Base-by-base conservation (phyloP, 2,113 vertebrate genomes). In the Lophura nycthemera region DNA sequence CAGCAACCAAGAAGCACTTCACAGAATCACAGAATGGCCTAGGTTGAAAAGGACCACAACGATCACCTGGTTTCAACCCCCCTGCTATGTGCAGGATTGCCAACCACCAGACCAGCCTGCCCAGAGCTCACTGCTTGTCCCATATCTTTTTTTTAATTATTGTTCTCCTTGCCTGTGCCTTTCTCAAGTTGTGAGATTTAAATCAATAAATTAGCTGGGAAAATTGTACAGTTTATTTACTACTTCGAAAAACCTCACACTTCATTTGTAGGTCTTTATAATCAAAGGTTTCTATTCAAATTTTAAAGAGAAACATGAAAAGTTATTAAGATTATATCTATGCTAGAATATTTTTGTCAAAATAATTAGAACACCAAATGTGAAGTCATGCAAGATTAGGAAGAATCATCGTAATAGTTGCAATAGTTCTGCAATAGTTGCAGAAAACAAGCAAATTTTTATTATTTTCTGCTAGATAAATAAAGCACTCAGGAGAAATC, bases 381-480 rank as follows among this genome's bases (percentile, higher is more conserved):
- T 2, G 8, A 42, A 42, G 54, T 34, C 2, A 3, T 0, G 24
- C 36, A 20, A 77, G 38, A 13, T 7, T 16, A 43, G 59, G 76
- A 32, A 57, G 14, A 22, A 42, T 2, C 3, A 1, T 6, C 30
- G 0, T 0, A 11, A 30, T 1, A 10, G 52, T 17, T 5, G 12
- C 0, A 1, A 8, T 42, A 43, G 42, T 43, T 43, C 42, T 43
- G 42, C 15, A 43, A 43, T 15, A 43, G 42, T 16, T 43, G 42
- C 42, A 43, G 42, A 43, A 32, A 40, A 32, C 34, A 30, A 21
- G 5, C 38, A n/a, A 7, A 20, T 63, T 11, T 38, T 45, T 32
- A 18, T 11, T 4, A 3, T 24, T 29, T 48, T 19, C 43, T 17
- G 32, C 34, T 3, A 8, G 59, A 21, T 8, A 27, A 52, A n/a